Percentiles rank a stretch among this genome's conserved stretches.
These are phyloP conservation scores for Aurelia coerulea DNA, from an alignment of 30 jellyfish, hydroid and myxozoan genomes.

Conservation along the genomic window DNA sequence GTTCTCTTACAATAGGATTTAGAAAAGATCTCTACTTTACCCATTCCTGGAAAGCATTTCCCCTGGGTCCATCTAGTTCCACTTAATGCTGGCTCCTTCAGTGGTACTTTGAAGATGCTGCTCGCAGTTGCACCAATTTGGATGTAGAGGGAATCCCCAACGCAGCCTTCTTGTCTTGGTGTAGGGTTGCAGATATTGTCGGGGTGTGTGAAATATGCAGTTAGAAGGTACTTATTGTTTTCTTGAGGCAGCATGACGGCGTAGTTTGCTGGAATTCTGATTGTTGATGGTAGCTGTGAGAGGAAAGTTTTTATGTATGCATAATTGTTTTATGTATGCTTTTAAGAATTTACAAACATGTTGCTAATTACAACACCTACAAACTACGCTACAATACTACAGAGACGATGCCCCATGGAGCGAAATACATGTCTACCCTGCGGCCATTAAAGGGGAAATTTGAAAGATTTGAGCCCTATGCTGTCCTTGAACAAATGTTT, in stretches of 20 bases:
- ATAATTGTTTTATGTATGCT: neutral
- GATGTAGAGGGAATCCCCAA: constrained; percentile 42
- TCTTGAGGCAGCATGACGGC: constrained; percentile 17
- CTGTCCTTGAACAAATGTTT: no score
- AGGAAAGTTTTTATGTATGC: neutral
- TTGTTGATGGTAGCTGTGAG: neutral
- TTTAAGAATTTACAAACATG: no score
- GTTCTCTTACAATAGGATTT: no score
- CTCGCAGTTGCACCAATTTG: constrained; percentile 34
- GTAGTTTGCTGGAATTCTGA: neutral
- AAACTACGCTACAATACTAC: no score
- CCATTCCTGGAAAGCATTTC: constrained; percentile 48
- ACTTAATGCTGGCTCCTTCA: constrained; percentile 2
- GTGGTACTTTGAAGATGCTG: constrained; percentile 21
- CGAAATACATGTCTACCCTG: no score
- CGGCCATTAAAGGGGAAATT: no score
- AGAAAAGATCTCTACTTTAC: constrained; percentile 11
- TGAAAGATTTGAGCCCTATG: no score
- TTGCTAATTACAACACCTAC: no score
- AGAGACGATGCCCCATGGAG: no score
- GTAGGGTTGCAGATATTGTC: constrained; percentile 15
- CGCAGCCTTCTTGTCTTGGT: constrained; percentile 12
- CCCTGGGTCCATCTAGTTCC: constrained; percentile 47
- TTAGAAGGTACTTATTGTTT: constrained; percentile 2
- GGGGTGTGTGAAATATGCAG: constrained; percentile 63